Evolutionary conservation across 2,888 invertebrate species (phyloP).

Genomic region (Willowsia nigromaculata): DNA sequence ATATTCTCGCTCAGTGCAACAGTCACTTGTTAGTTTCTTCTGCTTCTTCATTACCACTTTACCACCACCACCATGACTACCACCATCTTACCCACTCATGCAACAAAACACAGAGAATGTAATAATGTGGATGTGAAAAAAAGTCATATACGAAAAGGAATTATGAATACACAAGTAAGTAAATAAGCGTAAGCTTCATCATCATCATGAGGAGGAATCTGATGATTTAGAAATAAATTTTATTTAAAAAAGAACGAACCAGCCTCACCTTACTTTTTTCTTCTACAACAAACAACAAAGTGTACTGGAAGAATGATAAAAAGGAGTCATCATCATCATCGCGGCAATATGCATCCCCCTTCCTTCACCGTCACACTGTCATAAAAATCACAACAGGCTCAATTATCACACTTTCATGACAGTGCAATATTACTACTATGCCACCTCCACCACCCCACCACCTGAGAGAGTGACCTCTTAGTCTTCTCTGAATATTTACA

Average conservation of each 20-base stretch:
- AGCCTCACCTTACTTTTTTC: constrained; percentile 39
- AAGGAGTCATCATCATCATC: constrained; percentile 52
- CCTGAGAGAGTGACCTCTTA: constrained; percentile 47
- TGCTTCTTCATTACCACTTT: constrained; percentile 36
- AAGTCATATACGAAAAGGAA: not conserved
- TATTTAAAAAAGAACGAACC: not conserved
- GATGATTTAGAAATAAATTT: constrained; percentile 52
- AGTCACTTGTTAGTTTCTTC: constrained; percentile 2
- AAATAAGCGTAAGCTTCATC: not conserved
- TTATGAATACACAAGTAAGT: constrained; percentile 4
- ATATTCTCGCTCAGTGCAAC: constrained; percentile 9
- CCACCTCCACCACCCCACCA: constrained; percentile 20
- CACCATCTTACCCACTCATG: not conserved
- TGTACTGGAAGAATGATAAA: constrained; percentile 22
- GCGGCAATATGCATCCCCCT: not conserved
- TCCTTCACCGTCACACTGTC: constrained; percentile 23
- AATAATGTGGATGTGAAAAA: not conserved
- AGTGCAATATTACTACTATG: constrained; percentile 13
- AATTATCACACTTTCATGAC: constrained; percentile 69
- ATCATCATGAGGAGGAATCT: not conserved
- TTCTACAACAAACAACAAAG: not conserved
- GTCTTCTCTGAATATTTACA: constrained; percentile 27
- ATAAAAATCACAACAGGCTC: constrained; percentile 50
- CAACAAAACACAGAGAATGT: not conserved
- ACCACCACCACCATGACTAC: not conserved